Conservation (phyloP, 2,113 vertebrate genomes). For the Connochaetes taurinus region DNA sequence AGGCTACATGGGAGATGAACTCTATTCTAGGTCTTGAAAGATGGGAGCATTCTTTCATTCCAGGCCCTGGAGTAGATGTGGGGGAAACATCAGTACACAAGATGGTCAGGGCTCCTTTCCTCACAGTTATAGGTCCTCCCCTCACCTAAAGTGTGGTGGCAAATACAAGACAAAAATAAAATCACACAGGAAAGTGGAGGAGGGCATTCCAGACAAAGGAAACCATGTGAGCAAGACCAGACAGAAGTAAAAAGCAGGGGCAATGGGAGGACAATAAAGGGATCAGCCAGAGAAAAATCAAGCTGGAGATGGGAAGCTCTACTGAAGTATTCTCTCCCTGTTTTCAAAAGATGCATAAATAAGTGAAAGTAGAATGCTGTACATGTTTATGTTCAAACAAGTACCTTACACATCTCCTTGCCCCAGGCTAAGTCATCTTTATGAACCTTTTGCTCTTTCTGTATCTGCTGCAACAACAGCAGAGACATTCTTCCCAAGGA, state of each 20-base stretch:
- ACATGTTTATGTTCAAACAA: background rate
- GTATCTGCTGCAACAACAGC: background rate
- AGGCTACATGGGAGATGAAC: background rate
- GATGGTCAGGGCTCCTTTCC: background rate
- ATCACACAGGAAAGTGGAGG: background rate
- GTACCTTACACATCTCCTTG: background rate
- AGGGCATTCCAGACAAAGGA: background rate
- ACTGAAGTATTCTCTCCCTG: background rate
- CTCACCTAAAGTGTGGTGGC: background rate
- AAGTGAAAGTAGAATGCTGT: background rate
- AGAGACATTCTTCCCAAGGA: background rate
- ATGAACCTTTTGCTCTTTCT: background rate
- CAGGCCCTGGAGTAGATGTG: background rate
- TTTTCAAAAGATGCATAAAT: background rate
- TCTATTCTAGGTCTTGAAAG: background rate
- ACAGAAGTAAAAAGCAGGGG: background rate
- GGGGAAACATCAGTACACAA: background rate
- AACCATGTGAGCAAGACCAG: background rate
- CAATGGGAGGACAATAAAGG: background rate
- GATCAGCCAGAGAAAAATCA: background rate
- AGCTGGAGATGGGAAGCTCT: background rate
- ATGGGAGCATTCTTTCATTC: background rate
- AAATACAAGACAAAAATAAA: conserved; percentile 18
- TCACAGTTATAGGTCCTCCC: background rate
- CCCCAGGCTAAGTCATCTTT: background rate